A percentile compares a stretch with the other conserved stretches of the same genome.
Conservation (phyloP, 1,140 invertebrate genomes). For the Cotesia glomerata region DNA sequence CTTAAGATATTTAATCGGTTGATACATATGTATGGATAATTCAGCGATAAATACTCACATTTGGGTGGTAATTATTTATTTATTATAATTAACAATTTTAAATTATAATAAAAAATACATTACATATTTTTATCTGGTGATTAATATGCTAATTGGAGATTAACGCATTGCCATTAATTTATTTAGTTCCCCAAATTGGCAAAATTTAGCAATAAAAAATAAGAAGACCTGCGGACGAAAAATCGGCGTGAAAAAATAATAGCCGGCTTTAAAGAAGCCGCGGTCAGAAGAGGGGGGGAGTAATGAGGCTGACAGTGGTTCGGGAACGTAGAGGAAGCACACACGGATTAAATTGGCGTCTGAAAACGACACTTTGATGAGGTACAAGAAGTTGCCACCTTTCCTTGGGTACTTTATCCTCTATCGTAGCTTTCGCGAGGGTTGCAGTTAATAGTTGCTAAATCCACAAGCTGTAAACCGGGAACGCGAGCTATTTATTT, state of each 20-base stretch:
- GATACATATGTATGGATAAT: no score
- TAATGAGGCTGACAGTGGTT: slow-evolving; percentile 49
- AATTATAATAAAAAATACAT: no score
- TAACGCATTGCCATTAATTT: no score
- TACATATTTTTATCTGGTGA: no score
- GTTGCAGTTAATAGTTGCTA: not conserved
- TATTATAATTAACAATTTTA: no score
- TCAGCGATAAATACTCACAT: no score
- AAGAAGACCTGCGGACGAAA: no score
- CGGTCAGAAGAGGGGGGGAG: slow-evolving; percentile 40
- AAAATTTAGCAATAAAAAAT: no score
- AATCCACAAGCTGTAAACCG: not conserved
- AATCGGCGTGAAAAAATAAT: not conserved
- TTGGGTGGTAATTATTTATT: no score
- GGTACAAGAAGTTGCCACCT: slow-evolving; percentile 43
- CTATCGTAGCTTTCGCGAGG: not conserved
- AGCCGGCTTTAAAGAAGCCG: slow-evolving; percentile 50
- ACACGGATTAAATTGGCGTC: slow-evolving; percentile 33
- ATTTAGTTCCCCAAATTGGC: no score
- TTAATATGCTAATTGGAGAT: no score
- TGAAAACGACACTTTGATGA: slow-evolving; percentile 43
- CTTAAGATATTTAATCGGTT: no score
- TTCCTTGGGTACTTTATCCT: not conserved
- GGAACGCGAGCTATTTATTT: not conserved
- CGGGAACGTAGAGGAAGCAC: slow-evolving; percentile 39